Base-by-base conservation (phyloP, 2,113 vertebrate species). In the Dendrocopos noguchii region DNA sequence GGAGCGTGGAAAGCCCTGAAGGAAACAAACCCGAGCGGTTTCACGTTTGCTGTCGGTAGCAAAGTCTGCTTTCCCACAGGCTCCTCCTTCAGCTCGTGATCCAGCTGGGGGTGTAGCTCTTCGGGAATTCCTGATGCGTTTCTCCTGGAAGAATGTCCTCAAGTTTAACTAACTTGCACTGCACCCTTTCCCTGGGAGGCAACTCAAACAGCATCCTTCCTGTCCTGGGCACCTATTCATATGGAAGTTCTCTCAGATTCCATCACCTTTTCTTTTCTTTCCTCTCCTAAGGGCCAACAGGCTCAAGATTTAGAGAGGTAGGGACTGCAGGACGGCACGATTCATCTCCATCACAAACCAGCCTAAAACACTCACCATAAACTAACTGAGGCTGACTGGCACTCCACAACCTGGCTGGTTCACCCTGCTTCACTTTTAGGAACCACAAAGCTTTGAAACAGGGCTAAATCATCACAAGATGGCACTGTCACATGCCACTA, bases 31-130 rank as follows among this genome's bases (percentile, higher is more conserved):
- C 0, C 18, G 39, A 73, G 66, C 5, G 47, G 50, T 28, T 78
- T 53, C 25, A 3, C 1, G 36, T 46, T 18, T 28, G 3, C 29
- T 7, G 18, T 20, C 52, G 61, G 31, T 9, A 83, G 66, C 8
- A 14, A 65, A 66, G 31, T 25, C 61, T 25, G 17, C 24, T 25
- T 44, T 73, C 61, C 63, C 44, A 50, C 66, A 79, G 6, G 55
- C 57, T 50, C 33, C 17, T 64, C 44, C 11, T 21, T 56, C 1
- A 2, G 57, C 50, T 72, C 44, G 10, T 0, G 0, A 29, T 4
- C 29, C 5, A 6, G n/a, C 13, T 47, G 18, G 27, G 18, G 29
- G n/a, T 17, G 36, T 1, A 76, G 64, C 44, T 86, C 21, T 56
- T 53, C 25, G 3, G 4, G 10, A 66, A 50, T 57, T 76, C 15